Conservation (phyloP, 2,113 vertebrate genomes). For the Lampris incognitus region DNA sequence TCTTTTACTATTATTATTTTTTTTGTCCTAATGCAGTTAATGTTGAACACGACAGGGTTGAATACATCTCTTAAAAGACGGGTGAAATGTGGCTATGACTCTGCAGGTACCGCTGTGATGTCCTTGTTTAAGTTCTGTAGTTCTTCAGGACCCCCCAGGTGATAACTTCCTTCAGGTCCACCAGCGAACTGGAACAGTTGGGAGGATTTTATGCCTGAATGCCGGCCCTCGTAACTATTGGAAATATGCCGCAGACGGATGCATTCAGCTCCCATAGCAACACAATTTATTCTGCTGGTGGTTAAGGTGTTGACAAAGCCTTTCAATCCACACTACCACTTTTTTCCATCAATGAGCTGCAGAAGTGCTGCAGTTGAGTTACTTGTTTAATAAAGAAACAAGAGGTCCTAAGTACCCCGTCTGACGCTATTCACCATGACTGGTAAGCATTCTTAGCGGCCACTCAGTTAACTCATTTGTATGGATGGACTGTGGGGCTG, state of each 20-base stretch:
- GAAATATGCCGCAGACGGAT: constrained; percentile 18
- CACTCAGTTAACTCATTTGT: neutral
- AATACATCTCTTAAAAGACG: neutral
- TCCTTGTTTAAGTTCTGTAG: neutral
- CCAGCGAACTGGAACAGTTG: constrained; percentile 60
- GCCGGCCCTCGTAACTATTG: constrained; percentile 49
- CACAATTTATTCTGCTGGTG: constrained; percentile 57
- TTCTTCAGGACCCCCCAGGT: constrained; percentile 21
- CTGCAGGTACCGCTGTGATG: neutral
- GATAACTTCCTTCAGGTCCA: constrained; percentile 13
- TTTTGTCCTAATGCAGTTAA: neutral
- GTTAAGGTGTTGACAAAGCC: constrained; percentile 40
- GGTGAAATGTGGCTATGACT: too few species aligned
- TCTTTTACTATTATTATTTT: neutral
- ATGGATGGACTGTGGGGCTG: neutral
- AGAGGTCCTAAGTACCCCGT: neutral
- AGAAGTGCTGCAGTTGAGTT: neutral
- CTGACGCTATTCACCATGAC: constrained; percentile 36
- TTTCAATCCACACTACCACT: too few species aligned
- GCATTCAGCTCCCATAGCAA: constrained; percentile 49
- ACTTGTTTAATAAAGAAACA: too few species aligned
- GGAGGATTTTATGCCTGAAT: constrained; percentile 1
- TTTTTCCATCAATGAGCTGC: too few species aligned
- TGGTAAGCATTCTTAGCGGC: constrained; percentile 33
- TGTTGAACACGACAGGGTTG: neutral